A percentile compares a stretch with the other conserved stretches of the same genome.
Conservation (phyloP, 2,888 invertebrate genomes). For the Diaperis boleti region DNA sequence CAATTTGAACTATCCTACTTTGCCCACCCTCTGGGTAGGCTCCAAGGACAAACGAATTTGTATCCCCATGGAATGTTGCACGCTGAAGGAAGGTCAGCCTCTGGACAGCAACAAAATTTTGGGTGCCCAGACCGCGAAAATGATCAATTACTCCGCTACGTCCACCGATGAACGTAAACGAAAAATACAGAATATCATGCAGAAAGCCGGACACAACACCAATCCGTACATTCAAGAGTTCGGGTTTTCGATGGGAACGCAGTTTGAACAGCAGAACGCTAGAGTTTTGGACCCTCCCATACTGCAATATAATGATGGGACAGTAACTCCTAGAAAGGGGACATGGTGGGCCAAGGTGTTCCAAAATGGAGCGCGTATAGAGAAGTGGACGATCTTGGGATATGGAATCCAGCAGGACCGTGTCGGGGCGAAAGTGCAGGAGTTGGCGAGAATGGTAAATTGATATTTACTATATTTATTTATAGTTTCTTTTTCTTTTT, state of each 20-base stretch:
- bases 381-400: slow-evolving; percentile 68
- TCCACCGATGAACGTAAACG: slow-evolving; percentile 79
- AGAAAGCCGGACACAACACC: slow-evolving; percentile 56
- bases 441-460: slow-evolving; percentile 59
- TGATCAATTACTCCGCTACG: slow-evolving; percentile 90
- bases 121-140: slow-evolving; percentile 83
- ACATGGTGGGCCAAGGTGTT: slow-evolving; percentile 65
- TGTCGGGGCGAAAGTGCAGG: slow-evolving; percentile 43
- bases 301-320: slow-evolving; percentile 73
- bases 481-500: no score
- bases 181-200: slow-evolving; percentile 80
- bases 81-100: slow-evolving; percentile 81
- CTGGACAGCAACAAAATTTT: slow-evolving; percentile 80
- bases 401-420: slow-evolving; percentile 52
- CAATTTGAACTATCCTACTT: slow-evolving; percentile 69
- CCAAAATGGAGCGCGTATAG: slow-evolving; percentile 57
- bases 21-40: slow-evolving; percentile 87
- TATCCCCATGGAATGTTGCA: slow-evolving; percentile 87
- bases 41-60: slow-evolving; percentile 73
- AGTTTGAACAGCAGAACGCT: slow-evolving; percentile 83
- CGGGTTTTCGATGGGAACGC: slow-evolving; percentile 79
- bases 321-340: slow-evolving; percentile 62
- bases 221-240: slow-evolving; percentile 80
- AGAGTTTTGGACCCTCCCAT: slow-evolving; percentile 83
- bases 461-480: no score